Percentiles rank a stretch among this genome's conserved stretches.
These are phyloP conservation scores for Deilephila porcellus DNA, from an alignment of 2,888 invertebrate species.

Conservation along the genomic window DNA sequence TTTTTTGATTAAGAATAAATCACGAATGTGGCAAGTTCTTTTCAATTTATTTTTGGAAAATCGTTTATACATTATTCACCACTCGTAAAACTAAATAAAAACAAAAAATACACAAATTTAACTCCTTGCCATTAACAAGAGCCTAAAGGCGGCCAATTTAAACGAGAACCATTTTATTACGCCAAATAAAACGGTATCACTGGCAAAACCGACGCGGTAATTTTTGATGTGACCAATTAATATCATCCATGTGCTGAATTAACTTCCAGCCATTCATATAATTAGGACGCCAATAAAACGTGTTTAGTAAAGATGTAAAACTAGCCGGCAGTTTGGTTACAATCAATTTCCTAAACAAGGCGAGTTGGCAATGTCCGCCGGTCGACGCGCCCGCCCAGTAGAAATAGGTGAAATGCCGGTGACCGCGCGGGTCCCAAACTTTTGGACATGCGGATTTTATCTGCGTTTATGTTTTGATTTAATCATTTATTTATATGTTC, in stretches of 20 bases:
- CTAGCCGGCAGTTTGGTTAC: constrained; percentile 2
- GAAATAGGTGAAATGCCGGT: constrained; percentile 60
- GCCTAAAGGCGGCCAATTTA: neutral
- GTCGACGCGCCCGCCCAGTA: constrained; percentile 37
- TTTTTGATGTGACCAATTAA: constrained; percentile 23
- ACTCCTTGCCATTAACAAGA: neutral
- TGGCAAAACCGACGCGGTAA: constrained; percentile 4
- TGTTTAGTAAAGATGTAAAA: constrained; percentile 9
- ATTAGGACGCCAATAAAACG: constrained; percentile 23
- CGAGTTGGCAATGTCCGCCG: constrained; percentile 11
- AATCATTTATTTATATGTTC: too few species aligned
- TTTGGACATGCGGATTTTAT: constrained; percentile 32
- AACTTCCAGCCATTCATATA: constrained; percentile 3
- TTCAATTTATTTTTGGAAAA: neutral
- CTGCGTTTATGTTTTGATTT: neutral
- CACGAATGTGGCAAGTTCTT: too few species aligned
- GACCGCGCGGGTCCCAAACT: constrained; percentile 47
- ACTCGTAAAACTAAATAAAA: neutral
- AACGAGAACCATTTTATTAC: constrained; percentile 12
- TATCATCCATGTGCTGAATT: neutral
- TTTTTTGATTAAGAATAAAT: too few species aligned
- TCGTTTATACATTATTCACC: neutral
- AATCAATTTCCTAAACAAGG: constrained; percentile 23
- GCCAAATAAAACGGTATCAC: neutral
- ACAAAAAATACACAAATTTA: neutral